Conservation (phyloP, 64 coral and sea anemone species). For the Pocillopora damicornis region DNA sequence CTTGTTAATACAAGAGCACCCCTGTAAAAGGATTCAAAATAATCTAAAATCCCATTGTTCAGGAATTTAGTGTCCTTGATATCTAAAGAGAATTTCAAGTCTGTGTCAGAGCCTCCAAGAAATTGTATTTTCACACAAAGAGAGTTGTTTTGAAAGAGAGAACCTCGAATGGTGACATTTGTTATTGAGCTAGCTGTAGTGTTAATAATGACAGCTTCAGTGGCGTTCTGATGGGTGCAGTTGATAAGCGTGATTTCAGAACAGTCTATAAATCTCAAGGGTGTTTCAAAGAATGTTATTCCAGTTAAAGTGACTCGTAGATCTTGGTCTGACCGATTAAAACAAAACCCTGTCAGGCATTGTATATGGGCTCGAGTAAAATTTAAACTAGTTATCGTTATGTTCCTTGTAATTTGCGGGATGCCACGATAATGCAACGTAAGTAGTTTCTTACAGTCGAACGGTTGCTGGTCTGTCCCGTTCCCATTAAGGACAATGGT, state of each 20-base stretch:
- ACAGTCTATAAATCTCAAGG: conserved; percentile 19
- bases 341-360: background rate
- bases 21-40: background rate
- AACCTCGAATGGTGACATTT: background rate
- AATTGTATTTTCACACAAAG: background rate
- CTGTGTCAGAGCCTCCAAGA: background rate
- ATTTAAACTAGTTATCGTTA: background rate
- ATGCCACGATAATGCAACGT: background rate
- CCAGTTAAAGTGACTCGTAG: background rate
- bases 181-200: background rate
- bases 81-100: background rate
- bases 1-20: background rate
- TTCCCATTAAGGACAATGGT: conserved; percentile 4
- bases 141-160: conserved; percentile 5
- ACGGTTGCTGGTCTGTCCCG: conserved; percentile 5
- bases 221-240: background rate
- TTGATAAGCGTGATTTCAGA: background rate
- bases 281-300: background rate
- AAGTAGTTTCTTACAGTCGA: background rate
- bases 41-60: background rate
- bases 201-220: background rate
- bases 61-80: background rate
- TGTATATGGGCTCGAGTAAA: background rate
- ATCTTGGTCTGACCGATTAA: background rate
- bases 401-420: background rate